Evolutionary conservation across 2,113 vertebrate species (phyloP), one percentile per base, ranked within the genome.

Genomic region (Poicephalus meyeri): DNA sequence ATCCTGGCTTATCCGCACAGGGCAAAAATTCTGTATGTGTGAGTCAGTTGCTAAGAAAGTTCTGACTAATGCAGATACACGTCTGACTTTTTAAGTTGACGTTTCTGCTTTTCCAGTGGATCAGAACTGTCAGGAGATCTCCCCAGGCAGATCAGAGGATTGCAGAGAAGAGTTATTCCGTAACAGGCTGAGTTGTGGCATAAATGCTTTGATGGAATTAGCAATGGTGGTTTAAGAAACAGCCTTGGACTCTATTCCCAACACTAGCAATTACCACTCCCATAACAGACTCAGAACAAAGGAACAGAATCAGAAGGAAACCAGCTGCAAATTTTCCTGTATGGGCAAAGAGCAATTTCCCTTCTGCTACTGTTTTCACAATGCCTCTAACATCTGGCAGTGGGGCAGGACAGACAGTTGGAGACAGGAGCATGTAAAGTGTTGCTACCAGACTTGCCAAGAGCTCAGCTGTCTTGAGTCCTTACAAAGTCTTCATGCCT

Each of bases 1-100:
- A 74, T 71, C 80, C 65, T 42, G 86, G 76, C 47, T 94, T 89
- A 93, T 86, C 88, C 64, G 47, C 69, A 84, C n/a, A 60, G 37
- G 79, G 35, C 77, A 23, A 88, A 90, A 92, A 88, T 46, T 90
- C 76, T 0, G 0, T 42, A 35, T 61, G 66, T 79, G 72, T 42
- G 83, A 94, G 69, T 78, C 82, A 71, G 77, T 84, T 71, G 60
- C 83, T 94, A 86, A 96, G 91, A 88, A 95, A 93, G 91, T 91
- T 96, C 76, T 91, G 91, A 92, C 76, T 95, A 93, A 93, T 91
- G 76, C 91, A 95, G 91, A 92, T 64, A 91, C 77, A 90, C 84
- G 60, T 64, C 92, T 91, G 92, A 89, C 69, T 97, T 95, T 91
- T 92, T 81, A 93, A 93, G 80, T 86, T 91, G 95, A 95, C 92